Conservation (phyloP, 2,888 invertebrate species). For the Ectemnius lituratus region DNA sequence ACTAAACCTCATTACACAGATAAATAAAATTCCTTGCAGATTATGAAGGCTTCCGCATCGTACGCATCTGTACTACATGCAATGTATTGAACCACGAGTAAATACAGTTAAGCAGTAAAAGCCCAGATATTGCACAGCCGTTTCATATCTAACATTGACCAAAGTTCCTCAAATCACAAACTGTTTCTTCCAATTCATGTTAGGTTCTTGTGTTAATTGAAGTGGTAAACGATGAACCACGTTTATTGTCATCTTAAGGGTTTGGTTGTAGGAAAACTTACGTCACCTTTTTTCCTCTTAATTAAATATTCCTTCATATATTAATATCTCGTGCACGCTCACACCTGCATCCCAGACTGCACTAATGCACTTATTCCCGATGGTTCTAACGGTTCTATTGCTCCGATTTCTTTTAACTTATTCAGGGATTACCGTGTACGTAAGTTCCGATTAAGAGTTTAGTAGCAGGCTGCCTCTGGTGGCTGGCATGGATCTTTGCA, state of each 20-base stretch:
- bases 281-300: neutral
- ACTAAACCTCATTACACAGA: neutral
- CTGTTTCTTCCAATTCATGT: neutral
- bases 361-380: neutral
- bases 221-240: too few species aligned
- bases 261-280: neutral
- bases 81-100: slow-evolving; percentile 26
- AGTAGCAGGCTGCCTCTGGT: neutral
- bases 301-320: too few species aligned
- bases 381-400: neutral
- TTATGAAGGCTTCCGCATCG: slow-evolving; percentile 57
- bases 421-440: neutral
- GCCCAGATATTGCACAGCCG: neutral
- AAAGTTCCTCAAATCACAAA: neutral
- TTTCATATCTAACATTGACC: neutral
- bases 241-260: too few species aligned
- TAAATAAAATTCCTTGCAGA: slow-evolving; percentile 26
- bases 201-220: neutral
- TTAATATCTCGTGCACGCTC: neutral
- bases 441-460: neutral
- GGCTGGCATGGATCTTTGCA: neutral
- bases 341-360: neutral
- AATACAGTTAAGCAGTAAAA: neutral
- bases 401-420: neutral
- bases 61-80: slow-evolving; percentile 58